Evolutionary conservation across 53 echinoderm and acorn worm species (phyloP).

Genomic region (Pentamera pediparva): DNA sequence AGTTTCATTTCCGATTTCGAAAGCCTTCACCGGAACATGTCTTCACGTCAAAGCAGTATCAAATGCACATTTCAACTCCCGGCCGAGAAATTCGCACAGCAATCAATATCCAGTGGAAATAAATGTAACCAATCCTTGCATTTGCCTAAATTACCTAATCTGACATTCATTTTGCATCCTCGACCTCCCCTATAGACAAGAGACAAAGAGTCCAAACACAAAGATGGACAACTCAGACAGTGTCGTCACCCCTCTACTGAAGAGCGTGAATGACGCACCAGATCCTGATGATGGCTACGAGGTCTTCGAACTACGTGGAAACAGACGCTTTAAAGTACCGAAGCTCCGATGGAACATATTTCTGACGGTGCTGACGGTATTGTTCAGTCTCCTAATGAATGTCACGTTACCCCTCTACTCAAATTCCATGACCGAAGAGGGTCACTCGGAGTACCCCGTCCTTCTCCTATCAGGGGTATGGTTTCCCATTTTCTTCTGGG

Average conservation of each 20-base stretch:
- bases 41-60: too few relatives aligned
- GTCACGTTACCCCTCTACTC: constrained; percentile 71
- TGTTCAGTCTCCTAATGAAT: constrained; percentile 62
- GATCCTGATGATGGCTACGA: not conserved
- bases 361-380: constrained; percentile 62
- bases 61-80: too few relatives aligned
- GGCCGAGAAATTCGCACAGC: too few relatives aligned
- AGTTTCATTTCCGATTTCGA: too few relatives aligned
- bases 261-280: not conserved
- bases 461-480: constrained; percentile 58
- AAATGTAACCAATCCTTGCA: too few relatives aligned
- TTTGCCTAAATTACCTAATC: too few relatives aligned
- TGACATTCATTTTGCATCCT: too few relatives aligned
- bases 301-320: constrained; percentile 15
- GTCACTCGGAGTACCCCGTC: constrained; percentile 61
- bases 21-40: too few relatives aligned
- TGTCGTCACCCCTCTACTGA: not conserved
- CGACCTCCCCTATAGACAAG: too few relatives aligned
- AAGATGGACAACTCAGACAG: not conserved
- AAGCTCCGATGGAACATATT: constrained; percentile 60
- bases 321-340: constrained; percentile 25
- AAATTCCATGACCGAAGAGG: constrained; percentile 53
- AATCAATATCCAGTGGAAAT: too few relatives aligned
- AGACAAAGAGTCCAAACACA: too few relatives aligned
- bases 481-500: constrained; percentile 87